Evolutionary conservation across 2,888 invertebrate genomes (phyloP).

Genomic region (Agonopterix alstromeriana): DNA sequence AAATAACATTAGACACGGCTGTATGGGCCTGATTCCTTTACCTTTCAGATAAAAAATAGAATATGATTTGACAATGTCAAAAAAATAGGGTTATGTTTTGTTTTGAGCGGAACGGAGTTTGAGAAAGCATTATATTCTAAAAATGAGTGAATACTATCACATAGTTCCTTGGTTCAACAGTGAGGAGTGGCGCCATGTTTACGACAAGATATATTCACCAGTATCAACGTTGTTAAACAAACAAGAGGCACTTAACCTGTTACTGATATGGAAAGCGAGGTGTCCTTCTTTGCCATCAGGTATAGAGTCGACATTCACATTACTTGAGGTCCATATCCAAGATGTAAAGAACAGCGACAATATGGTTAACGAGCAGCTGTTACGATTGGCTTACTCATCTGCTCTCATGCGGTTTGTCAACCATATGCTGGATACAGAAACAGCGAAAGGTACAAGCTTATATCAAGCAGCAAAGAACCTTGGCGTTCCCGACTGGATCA

Average conservation of each 20-base stretch:
- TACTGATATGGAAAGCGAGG: slow-evolving; percentile 77
- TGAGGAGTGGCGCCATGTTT: slow-evolving; percentile 73
- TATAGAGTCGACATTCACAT: slow-evolving; percentile 77
- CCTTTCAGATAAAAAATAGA: background rate
- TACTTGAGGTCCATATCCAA: slow-evolving; percentile 71
- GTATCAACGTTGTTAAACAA: slow-evolving; percentile 30
- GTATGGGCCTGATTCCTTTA: background rate
- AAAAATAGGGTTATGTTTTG: too few relatives aligned
- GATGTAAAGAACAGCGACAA: slow-evolving; percentile 33
- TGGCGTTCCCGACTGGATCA: slow-evolving; percentile 87
- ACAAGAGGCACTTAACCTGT: slow-evolving; percentile 57
- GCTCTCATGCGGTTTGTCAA: slow-evolving; percentile 81
- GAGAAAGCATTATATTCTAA: background rate
- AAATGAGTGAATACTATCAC: slow-evolving; percentile 45
- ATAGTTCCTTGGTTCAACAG: slow-evolving; percentile 63
- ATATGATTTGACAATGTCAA: too few relatives aligned
- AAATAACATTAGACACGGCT: background rate
- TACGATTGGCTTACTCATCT: slow-evolving; percentile 78
- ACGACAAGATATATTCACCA: slow-evolving; percentile 56
- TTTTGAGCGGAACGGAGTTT: background rate
- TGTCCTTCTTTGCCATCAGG: slow-evolving; percentile 75
- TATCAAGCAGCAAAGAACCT: slow-evolving; percentile 78
- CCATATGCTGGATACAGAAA: slow-evolving; percentile 76
- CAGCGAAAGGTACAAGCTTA: slow-evolving; percentile 70
- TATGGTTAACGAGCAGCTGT: slow-evolving; percentile 51